Evolutionary conservation across 2,797 vertebrate species (phyloP).

Genomic region (Sebastes taczanowskii): DNA sequence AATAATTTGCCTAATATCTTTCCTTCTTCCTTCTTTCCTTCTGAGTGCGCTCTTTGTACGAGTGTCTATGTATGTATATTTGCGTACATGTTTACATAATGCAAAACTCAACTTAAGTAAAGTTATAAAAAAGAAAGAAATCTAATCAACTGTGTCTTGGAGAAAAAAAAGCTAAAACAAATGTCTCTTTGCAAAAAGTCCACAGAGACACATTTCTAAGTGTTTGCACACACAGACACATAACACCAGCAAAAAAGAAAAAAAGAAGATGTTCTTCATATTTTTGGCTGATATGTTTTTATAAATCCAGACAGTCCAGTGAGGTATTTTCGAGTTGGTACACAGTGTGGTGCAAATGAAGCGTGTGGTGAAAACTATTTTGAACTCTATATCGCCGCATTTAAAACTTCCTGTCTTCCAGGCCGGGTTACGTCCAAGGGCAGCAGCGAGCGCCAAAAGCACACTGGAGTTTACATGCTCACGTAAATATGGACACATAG

Average conservation of each 20-base stretch:
- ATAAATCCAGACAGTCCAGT: constrained; percentile 3
- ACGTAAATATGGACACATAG: constrained; percentile 30
- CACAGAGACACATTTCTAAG: background rate
- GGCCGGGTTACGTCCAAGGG: constrained; percentile 31
- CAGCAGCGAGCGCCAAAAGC: constrained; percentile 5
- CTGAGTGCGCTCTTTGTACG: fast-evolving
- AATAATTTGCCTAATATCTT: too few relatives aligned
- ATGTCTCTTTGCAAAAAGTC: constrained; percentile 37
- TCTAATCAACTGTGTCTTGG: background rate
- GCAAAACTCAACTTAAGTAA: too few relatives aligned
- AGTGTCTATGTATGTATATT: background rate
- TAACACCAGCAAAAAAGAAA: background rate
- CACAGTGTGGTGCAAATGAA: background rate
- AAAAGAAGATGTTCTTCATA: background rate
- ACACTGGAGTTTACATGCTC: constrained; percentile 25
- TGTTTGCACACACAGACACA: background rate
- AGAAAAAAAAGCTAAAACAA: constrained; percentile 38
- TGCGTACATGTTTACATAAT: background rate
- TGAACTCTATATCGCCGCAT: constrained; percentile 9
- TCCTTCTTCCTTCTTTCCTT: background rate
- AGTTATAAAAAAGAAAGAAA: background rate
- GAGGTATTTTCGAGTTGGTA: background rate
- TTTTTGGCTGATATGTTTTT: background rate
- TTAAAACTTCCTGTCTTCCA: constrained; percentile 43
- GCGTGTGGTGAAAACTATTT: constrained; percentile 16